A percentile compares a stretch with the other conserved stretches of the same genome.
phyloP scores from a whole-genome alignment of 2,113 vertebrate species.

The Shinisaurus crocodilurus region DNA sequence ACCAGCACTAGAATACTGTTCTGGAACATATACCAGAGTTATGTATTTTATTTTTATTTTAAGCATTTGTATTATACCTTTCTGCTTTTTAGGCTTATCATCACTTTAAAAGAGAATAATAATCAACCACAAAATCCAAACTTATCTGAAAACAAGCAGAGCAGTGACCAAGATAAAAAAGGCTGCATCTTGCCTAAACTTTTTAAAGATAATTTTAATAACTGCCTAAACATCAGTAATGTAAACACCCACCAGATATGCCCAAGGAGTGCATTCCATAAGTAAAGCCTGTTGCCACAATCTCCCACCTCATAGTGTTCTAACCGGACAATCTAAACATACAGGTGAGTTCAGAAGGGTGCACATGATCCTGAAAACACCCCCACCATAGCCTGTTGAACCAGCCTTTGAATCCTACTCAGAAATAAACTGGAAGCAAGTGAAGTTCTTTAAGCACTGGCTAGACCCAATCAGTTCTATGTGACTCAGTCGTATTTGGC shows the following conservation, averaged over 20 bases:
- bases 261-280: too few species aligned
- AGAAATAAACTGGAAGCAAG: background rate
- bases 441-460: background rate
- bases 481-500: too few species aligned
- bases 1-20: background rate
- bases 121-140: background rate
- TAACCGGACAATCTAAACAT: background rate
- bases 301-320: background rate
- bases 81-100: background rate
- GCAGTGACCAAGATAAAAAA: background rate
- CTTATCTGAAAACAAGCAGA: background rate
- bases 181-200: background rate
- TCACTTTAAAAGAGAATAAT: background rate
- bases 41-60: background rate
- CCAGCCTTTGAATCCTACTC: too few species aligned
- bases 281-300: too few species aligned
- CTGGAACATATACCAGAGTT: background rate
- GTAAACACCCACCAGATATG: background rate
- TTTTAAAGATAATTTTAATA: too few species aligned
- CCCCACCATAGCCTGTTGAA: too few species aligned
- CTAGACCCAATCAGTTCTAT: background rate
- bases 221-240: background rate
- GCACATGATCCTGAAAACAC: too few species aligned
- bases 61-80: background rate
- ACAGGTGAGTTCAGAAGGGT: too few species aligned